A percentile compares a stretch with the other conserved stretches of the same genome.
Evolutionary conservation across 2,888 invertebrate species (phyloP).

Genomic region (Drosophila pegasa): DNA sequence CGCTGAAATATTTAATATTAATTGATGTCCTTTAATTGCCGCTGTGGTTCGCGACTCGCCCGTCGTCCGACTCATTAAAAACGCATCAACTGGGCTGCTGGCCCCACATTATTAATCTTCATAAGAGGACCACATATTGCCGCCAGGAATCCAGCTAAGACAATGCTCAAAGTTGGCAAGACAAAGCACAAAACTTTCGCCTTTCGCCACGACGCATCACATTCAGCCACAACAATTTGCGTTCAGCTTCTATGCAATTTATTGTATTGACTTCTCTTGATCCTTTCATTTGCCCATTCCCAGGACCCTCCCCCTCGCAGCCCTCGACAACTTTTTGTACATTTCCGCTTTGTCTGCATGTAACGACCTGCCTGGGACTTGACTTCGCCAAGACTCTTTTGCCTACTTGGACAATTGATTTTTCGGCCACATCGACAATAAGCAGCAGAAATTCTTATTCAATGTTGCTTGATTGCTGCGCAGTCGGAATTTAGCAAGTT

Average conservation of each 20-base stretch:
- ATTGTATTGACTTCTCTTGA: conserved; percentile 30
- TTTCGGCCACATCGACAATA: conserved; percentile 14
- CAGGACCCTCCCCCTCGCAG: neutral
- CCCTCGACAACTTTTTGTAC: neutral
- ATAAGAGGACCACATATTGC: conserved; percentile 66
- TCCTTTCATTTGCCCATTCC: conserved; percentile 2
- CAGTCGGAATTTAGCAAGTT: neutral
- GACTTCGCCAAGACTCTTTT: neutral
- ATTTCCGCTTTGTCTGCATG: conserved; percentile 4
- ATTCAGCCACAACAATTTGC: conserved; percentile 4
- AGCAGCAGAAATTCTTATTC: conserved; percentile 4
- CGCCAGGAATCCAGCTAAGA: conserved; percentile 59
- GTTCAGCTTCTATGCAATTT: conserved; percentile 31
- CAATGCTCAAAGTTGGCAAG: conserved; percentile 50
- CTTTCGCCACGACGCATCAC: too few relatives aligned
- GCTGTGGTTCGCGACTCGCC: conserved; percentile 29
- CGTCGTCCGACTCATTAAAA: conserved; percentile 71
- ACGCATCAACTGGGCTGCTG: conserved; percentile 61
- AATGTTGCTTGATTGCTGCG: neutral
- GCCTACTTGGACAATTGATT: conserved; percentile 6
- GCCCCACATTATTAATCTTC: conserved; percentile 73
- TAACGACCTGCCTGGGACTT: conserved; percentile 4
- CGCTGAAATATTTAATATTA: conserved; percentile 80
- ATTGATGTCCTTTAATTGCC: conserved; percentile 78
- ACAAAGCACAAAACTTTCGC: conserved; percentile 38